phyloP scores from a whole-genome alignment of 2,888 invertebrate genomes.

The Tetheella fluctuosa region DNA sequence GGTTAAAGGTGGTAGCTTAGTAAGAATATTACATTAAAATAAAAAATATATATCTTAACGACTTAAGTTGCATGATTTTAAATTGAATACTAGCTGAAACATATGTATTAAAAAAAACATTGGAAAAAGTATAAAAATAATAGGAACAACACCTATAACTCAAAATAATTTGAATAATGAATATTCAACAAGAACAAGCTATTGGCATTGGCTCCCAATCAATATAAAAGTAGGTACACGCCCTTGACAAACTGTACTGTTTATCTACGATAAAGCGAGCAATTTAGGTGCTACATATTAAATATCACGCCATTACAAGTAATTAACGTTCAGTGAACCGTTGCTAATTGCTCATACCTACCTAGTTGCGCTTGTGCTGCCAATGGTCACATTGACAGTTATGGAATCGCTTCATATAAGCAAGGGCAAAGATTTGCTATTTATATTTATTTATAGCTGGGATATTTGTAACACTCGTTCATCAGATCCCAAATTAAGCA shows the following conservation, averaged over 20 bases:
- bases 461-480: too few relatives aligned
- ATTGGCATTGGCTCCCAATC: conserved; percentile 26
- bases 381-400: conserved; percentile 6
- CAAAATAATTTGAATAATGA: neutral
- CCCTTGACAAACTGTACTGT: conserved; percentile 54
- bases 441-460: too few relatives aligned
- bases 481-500: too few relatives aligned
- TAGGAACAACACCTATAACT: neutral
- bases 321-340: conserved; percentile 66
- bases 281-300: conserved; percentile 64
- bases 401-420: neutral
- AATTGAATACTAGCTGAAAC: too few relatives aligned
- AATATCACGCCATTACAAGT: conserved; percentile 65
- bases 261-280: conserved; percentile 64
- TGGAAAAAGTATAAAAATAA: neutral
- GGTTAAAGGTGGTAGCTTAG: too few relatives aligned
- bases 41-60: too few relatives aligned
- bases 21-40: too few relatives aligned
- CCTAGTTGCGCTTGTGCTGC: conserved; percentile 18
- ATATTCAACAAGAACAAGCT: conserved; percentile 21
- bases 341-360: conserved; percentile 54
- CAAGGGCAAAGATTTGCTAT: too few relatives aligned
- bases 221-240: conserved; percentile 28
- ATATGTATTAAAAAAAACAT: too few relatives aligned
- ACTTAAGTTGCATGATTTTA: too few relatives aligned